Base-by-base conservation (phyloP, 2,888 invertebrate genomes). In the Neocrepidodera transversa region DNA sequence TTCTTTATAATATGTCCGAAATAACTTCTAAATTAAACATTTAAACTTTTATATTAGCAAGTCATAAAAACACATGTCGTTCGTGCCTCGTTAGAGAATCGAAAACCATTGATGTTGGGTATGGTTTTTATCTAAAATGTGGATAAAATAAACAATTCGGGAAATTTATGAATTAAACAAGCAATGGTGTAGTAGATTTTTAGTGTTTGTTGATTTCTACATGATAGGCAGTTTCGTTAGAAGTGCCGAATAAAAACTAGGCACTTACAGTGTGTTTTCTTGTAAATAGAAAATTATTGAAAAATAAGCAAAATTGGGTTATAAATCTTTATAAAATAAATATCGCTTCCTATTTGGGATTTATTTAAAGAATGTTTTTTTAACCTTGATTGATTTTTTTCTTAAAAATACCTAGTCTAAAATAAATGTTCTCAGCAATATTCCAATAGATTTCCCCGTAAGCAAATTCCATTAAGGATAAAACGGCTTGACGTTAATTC, bases 41-140 rank as follows among this genome's bases (percentile, higher is more conserved):
- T 62, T 54, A 53, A 60, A 61, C 42, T 54, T 60, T 53, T 61
- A 64, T 61, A 59, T 64, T 58, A 62, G 59, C 54, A 59, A 59
- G 45, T 52, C 63, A 63, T 61, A 66, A 63, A 66, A 66, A 68
- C 66, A 68, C 65, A 66, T 57, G 59, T 64, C 68, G 61, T 68
- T 65, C 63, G 58, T 57, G 57, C 30, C 36, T 43, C 43, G 60
- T 51, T 50, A 5, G 63, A 36, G 54, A 45, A 23, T 54, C 18
- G n/a, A 64, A n/a, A 43, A 52, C 53, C 63, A 64, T 67, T 67
- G 63, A 65, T 64, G 62, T 64, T 61, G 61, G 47, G 62, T 65
- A 67, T 63, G 68, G 65, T 64, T 63, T 65, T 68, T 63, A 58
- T 67, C 66, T 60, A 52, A 55, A 60, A 51, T 63, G 63, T 60